Evolutionary conservation across 2,888 invertebrate genomes (phyloP).

Genomic region (Gymnoscelis rufifasciata): DNA sequence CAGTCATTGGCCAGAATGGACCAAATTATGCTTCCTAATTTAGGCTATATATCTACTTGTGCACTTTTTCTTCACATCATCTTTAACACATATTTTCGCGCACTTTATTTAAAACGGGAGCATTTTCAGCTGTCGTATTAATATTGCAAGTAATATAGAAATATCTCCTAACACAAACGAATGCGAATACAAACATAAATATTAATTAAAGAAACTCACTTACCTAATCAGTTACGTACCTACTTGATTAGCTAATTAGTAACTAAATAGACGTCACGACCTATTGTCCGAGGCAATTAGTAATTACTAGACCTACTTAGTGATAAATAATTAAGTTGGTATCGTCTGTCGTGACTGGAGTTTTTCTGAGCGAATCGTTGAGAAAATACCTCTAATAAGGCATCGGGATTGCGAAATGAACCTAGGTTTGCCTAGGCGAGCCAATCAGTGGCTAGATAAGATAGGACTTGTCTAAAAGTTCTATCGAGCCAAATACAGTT

Average conservation of each 20-base stretch:
- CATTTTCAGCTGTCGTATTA: too few species aligned
- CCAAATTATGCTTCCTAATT: too few species aligned
- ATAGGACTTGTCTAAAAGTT: too few species aligned
- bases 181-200: not conserved
- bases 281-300: slow-evolving; percentile 3
- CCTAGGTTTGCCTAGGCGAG: not conserved
- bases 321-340: slow-evolving; percentile 5
- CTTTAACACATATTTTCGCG: too few species aligned
- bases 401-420: slow-evolving; percentile 10
- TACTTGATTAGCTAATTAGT: slow-evolving; percentile 4
- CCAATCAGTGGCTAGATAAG: not conserved
- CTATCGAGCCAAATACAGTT: too few species aligned
- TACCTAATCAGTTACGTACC: slow-evolving; percentile 1
- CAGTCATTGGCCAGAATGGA: too few species aligned
- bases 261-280: slow-evolving; percentile 1
- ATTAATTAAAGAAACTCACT: slow-evolving; percentile 1
- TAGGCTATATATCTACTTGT: too few species aligned
- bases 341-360: slow-evolving; percentile 1
- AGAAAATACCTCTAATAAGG: slow-evolving; percentile 4
- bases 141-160: too few species aligned
- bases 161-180: too few species aligned
- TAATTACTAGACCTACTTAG: not conserved
- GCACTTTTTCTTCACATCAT: too few species aligned
- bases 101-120: too few species aligned
- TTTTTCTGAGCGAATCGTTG: slow-evolving; percentile 12